These are phyloP conservation scores for Orthosia incerta DNA, from an alignment of 2,888 invertebrate species.

Conservation along the genomic window DNA sequence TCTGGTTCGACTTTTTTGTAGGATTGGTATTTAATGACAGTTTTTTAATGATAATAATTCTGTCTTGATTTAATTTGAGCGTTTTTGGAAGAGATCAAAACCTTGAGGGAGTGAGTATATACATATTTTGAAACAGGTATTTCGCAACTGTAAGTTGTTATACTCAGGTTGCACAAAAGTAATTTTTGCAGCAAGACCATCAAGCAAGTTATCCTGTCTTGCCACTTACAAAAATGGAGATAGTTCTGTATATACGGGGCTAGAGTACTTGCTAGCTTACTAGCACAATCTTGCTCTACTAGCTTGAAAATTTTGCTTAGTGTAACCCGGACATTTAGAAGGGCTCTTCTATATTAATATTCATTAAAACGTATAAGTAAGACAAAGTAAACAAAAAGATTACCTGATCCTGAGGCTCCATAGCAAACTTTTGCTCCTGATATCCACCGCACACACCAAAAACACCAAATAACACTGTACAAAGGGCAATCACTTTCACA, in stretches of 20 bases:
- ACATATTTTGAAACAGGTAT: no score
- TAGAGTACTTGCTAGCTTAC: background rate
- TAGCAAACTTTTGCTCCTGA: constrained; percentile 96
- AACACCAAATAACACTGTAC: constrained; percentile 74
- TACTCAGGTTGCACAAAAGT: no score
- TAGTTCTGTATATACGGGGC: background rate
- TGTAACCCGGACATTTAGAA: no score
- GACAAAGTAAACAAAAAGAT: constrained; percentile 27
- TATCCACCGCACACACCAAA: constrained; percentile 82
- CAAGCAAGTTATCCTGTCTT: background rate
- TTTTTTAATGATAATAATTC: no score
- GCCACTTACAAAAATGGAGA: background rate
- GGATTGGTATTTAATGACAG: background rate
- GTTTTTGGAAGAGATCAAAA: no score
- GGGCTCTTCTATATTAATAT: background rate
- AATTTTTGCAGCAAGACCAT: background rate
- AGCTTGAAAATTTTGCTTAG: no score
- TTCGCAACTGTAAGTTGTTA: no score
- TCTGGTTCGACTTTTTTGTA: background rate
- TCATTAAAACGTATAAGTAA: background rate
- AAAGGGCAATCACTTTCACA: constrained; percentile 64
- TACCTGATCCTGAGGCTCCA: constrained; percentile 96
- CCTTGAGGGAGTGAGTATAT: no score
- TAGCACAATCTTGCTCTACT: background rate
- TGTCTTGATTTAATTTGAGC: no score